A percentile compares a stretch with the other conserved stretches of the same genome.
Evolutionary conservation across 2,888 invertebrate species (phyloP).

Genomic region (Mayetiola destructor): DNA sequence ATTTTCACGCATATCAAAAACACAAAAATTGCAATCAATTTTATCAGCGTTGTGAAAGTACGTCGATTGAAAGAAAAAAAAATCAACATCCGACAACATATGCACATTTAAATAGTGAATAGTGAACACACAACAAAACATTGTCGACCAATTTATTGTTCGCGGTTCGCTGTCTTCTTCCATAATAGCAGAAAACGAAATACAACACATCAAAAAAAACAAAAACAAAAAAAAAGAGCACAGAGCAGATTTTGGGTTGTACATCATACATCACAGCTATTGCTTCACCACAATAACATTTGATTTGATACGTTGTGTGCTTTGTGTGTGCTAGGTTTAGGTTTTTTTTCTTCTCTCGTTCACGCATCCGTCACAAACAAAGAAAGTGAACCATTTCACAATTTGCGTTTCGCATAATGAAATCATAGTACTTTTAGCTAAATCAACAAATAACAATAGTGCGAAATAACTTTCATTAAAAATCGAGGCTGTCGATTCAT

Average conservation of each 20-base stretch:
- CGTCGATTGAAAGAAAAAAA: background rate
- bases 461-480: background rate
- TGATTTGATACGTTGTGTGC: background rate
- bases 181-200: background rate
- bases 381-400: constrained; percentile 1
- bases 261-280: background rate
- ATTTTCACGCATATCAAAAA: background rate
- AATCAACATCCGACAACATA: background rate
- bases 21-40: too few species aligned
- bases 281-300: too few species aligned
- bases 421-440: background rate
- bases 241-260: background rate
- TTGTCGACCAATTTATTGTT: too few species aligned
- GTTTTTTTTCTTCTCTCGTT: background rate
- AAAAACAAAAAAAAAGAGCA: background rate
- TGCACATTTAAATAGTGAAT: background rate
- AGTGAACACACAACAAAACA: too few species aligned
- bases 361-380: background rate
- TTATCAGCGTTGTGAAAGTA: background rate
- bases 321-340: background rate
- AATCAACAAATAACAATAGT: background rate
- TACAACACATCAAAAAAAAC: background rate
- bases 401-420: background rate
- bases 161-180: too few species aligned
- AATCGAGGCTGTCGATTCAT: background rate